Base-by-base conservation (phyloP, 2,113 vertebrate species). In the Chiloscyllium plagiosum region DNA sequence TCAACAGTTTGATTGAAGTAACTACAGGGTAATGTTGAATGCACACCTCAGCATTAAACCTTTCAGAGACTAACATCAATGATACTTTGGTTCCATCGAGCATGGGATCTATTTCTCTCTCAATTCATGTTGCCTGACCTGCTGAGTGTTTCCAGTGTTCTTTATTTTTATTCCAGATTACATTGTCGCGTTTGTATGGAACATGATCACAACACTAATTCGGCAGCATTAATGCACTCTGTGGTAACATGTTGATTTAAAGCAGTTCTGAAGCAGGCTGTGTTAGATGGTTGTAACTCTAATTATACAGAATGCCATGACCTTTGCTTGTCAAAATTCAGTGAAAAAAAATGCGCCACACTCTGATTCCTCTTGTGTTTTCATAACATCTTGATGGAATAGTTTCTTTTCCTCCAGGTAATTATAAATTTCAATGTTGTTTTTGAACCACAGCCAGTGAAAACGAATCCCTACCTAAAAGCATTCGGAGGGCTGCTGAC, bases 401-500 rank as follows among this genome's bases (percentile, higher is more conserved):
- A 3, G 22, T 19, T 4, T 37, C 37, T 93, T 33, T 61, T 93
- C 17, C 78, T 80, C 90, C 61, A n/a, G 56, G 29, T 37, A 65
- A 93, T 93, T 93, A 33, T 37, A 37, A 29, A 90, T 37, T 93
- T 66, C n/a, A 93, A 93, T 68, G 52, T 89, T 89, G 86, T 52
- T 52, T 65, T n/a, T 93, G 90, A 93, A 93, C 37, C 19, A n/a
- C 29, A 93, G 90, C 90, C 90, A 66, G 65, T 37, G 66, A 93
- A 93, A 93, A 37, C 61, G 37, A 87, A n/a, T 3, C 50, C 52
- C 10, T 26, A 89, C 6, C 86, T 89, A 29, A 89, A 89, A 89
- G 86, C 52, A 29, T 29, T 56, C 13, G 37, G 15, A 65, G 66
- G 66, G 37, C 90, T 65, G 6, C 61, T 20, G 65, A 1, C 33